Conservation (phyloP, 2,797 vertebrate species). For the Meriones psammophilus region DNA sequence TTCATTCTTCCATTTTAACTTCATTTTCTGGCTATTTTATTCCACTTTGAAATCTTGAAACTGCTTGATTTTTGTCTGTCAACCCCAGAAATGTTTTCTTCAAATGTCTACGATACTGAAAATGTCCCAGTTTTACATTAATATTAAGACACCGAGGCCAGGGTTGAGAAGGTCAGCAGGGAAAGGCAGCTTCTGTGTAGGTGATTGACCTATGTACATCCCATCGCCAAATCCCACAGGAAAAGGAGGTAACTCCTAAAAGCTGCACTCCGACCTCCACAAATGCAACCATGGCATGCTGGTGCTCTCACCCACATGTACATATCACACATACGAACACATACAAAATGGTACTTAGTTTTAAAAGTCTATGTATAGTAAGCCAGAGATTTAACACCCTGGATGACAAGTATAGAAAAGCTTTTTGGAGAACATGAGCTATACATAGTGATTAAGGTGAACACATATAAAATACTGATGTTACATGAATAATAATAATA, state of each 20-base stretch:
- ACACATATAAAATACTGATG: background rate
- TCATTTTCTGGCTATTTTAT: background rate
- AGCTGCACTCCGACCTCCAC: background rate
- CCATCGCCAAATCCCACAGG: background rate
- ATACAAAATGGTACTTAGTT: background rate
- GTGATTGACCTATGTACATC: background rate
- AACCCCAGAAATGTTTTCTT: background rate
- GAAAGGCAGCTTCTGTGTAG: background rate
- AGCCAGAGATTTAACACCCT: background rate
- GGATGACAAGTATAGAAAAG: background rate
- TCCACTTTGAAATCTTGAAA: background rate
- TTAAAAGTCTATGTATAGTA: background rate
- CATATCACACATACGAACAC: background rate
- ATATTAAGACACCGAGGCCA: background rate
- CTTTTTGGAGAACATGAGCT: background rate
- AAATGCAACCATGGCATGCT: background rate
- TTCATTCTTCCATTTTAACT: constrained; percentile 26
- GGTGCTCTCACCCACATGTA: background rate
- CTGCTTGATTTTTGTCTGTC: constrained; percentile 3
- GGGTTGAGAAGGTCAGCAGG: background rate
- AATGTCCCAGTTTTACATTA: background rate
- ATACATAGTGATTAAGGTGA: constrained; percentile 8
- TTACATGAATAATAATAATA: background rate
- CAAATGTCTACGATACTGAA: background rate
- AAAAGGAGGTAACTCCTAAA: background rate